Evolutionary conservation across 2,113 vertebrate species (phyloP), one percentile per base, ranked within the genome.

Genomic region (Semnornis frantzii): DNA sequence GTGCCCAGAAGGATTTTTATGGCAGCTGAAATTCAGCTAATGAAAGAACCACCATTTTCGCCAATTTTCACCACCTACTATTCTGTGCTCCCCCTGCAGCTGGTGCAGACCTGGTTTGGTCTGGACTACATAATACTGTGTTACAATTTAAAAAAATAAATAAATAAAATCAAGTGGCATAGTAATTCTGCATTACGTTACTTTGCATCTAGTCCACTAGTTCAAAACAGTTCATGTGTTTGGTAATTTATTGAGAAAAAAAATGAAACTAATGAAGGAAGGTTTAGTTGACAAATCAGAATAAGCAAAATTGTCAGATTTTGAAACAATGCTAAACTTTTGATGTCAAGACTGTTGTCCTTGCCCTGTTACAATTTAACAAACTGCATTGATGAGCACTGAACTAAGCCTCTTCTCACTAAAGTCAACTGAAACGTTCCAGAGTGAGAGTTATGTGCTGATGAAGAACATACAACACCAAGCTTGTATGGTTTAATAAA

Each of bases 11-110:
- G 73, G 48, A 88, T 82, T 75, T 82, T 28, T 42, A 84, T 31
- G 18, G 68, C 84, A 93, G 81, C 74, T 95, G 83, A n/a, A 91
- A 82, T 92, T 84, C 83, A 83, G 50, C 52, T 94, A 90, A 89
- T 88, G 52, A 92, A 62, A 87, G 59, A 86, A 85, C 52, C 44
- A 52, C 30, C 39, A 39, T 92, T 75, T 92, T 70, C 23, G 79
- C 44, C 8, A 60, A 10, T 92, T 75, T 92, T 70, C 23, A 76
- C 44, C 8, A 60, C 68, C 93, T 94, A 79, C 85, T 2, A 3
- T 65, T 81, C 68, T 76, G 52, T 4, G 5, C 59, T 91, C 8
- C 15, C 54, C 15, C 34, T 87, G 75, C 44, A 76, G 86, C 68
- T 87, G 79, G 59, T 58, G 58, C 52, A 82, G 79, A 59, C 9